Conservation (phyloP, 2,113 vertebrate species). For the Solea solea region DNA sequence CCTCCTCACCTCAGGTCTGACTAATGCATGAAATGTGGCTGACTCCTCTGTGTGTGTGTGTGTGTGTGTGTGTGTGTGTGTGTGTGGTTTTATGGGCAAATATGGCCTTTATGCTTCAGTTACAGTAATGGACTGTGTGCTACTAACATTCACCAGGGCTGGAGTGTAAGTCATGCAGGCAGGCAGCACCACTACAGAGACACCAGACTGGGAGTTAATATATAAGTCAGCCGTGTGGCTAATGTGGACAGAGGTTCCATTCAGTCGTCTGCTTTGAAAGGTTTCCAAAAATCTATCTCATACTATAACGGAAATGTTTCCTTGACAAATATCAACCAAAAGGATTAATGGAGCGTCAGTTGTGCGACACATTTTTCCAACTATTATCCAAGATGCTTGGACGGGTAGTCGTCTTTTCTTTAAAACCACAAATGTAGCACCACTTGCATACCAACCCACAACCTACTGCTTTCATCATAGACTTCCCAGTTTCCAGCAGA, state of each 20-base stretch:
- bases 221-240: slow-evolving; percentile 59
- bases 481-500: slow-evolving; percentile 40
- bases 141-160: slow-evolving; percentile 35
- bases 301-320: slow-evolving; percentile 54
- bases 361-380: slow-evolving; percentile 9
- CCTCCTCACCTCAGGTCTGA: slow-evolving; percentile 22
- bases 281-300: slow-evolving; percentile 39
- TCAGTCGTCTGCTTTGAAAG: slow-evolving; percentile 63
- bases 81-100: slow-evolving; percentile 3
- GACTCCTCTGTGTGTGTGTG: slow-evolving; percentile 22
- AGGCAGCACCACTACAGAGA: slow-evolving; percentile 37
- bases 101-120: slow-evolving; percentile 46
- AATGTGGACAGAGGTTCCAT: slow-evolving; percentile 71
- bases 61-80: not conserved
- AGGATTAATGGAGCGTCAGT: not conserved
- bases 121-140: slow-evolving; percentile 53
- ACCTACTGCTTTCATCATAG: slow-evolving; percentile 25
- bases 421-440: slow-evolving; percentile 24
- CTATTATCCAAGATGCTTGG: not conserved
- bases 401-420: not conserved
- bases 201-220: slow-evolving; percentile 54
- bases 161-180: slow-evolving; percentile 48
- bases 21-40: slow-evolving; percentile 47
- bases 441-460: slow-evolving; percentile 22
- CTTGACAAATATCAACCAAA: slow-evolving; percentile 19